Percentiles rank a stretch among this genome's conserved stretches.
phyloP scores from a whole-genome alignment of 1,140 invertebrate genomes.

The Psilanteris sp. region DNA sequence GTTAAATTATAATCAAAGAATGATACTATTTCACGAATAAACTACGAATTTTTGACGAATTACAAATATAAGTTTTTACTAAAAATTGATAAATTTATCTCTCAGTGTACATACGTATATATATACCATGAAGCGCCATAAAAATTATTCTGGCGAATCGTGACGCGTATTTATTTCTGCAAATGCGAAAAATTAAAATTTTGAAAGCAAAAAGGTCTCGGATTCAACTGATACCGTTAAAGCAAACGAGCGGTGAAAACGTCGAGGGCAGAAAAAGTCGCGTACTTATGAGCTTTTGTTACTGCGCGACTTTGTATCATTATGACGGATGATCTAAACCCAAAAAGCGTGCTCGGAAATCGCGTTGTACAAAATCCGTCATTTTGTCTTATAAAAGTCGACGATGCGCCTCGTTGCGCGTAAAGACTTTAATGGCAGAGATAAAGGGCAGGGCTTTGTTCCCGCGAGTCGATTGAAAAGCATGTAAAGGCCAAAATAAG shows the following conservation, averaged over 20 bases:
- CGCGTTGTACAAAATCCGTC: conserved; percentile 4
- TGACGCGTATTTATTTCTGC: background rate
- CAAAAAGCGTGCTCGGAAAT: conserved; percentile 2
- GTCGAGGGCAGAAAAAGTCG: background rate
- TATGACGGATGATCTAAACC: conserved; percentile 26
- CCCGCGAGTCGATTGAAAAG: conserved; percentile 11
- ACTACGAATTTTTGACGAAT: no score
- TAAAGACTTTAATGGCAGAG: conserved; percentile 8
- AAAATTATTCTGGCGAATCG: no score
- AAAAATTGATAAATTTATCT: no score
- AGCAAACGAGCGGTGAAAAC: conserved; percentile 7
- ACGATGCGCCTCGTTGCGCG: background rate
- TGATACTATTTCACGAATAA: no score
- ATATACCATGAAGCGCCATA: no score
- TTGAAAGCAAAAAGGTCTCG: no score
- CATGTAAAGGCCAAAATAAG: conserved; percentile 19
- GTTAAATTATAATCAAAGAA: no score
- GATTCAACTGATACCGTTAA: conserved; percentile 9
- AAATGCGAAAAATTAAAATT: background rate
- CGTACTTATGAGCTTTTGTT: conserved; percentile 8
- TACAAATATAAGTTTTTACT: no score
- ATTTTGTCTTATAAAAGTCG: conserved; percentile 14
- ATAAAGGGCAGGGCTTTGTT: conserved; percentile 2
- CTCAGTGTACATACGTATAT: no score
- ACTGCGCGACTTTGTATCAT: conserved; percentile 17